Evolutionary conservation across 2,797 vertebrate genomes (phyloP), one percentile per base, ranked within the genome.

Genomic region (Esox masquinongy): DNA sequence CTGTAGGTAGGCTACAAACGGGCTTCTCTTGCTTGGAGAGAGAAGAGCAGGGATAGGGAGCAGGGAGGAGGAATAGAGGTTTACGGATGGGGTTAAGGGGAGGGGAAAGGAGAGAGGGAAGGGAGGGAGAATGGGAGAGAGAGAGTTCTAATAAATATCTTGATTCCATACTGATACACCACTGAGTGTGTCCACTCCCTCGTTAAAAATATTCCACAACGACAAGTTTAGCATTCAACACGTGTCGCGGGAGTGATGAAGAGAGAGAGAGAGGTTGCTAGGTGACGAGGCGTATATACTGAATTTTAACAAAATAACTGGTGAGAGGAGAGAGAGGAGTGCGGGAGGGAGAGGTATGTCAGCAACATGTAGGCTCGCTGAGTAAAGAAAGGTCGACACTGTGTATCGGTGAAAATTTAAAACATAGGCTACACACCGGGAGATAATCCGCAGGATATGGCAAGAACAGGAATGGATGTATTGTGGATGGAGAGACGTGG

Each of bases 211-310:
- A 73, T 80, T 86, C 80, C 80, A 79, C 82, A 77, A 75, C 78
- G 73, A 72, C 85, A 90, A 94, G 90, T 94, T 88, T 93, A 90
- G 89, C 92, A 94, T 94, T 93, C 93, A 94, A 94, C 93, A 94
- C 91, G 92, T 94, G 92, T 93, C 88, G 92, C 77, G 73, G 82
- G 89, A 92, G 88, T 87, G 90, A 92, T 86, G 89, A 86, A 79
- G 86, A 47, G 43, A 63, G 87, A 84, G 90, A 80, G 81, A 47
- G 75, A 64, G 69, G 93, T 93, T 93, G 92, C 92, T 92, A 94
- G 91, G 93, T 90, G 92, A 93, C 92, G 88, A 91, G 89, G 92
- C 92, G 89, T 94, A 93, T 92, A 94, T 94, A 94, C 91, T 92
- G 93, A 93, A 94, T 94, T 92, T 92, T 94, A 94, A 94, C 92